phyloP scores from a whole-genome alignment of 2,113 vertebrate genomes.

The Dolichotis patagonum region DNA sequence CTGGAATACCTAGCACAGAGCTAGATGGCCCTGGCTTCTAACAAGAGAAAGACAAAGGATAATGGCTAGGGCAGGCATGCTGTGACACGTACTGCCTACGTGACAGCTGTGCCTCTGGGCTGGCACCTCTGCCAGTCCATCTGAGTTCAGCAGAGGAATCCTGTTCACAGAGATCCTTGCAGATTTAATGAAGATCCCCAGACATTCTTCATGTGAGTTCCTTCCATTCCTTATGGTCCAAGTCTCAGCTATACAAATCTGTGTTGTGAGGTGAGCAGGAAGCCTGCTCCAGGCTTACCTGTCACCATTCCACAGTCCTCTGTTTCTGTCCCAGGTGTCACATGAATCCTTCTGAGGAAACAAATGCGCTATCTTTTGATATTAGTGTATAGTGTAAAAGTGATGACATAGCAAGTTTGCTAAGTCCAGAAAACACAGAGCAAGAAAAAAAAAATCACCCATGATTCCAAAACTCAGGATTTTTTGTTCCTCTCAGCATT shows the following conservation, averaged over 20 bases:
- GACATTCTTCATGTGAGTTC: not conserved
- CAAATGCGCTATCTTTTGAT: not conserved
- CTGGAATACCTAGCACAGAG: not conserved
- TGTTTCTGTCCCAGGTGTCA: too few relatives aligned
- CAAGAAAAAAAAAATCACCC: not conserved
- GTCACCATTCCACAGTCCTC: not conserved
- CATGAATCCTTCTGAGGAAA: not conserved
- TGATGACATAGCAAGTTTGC: not conserved
- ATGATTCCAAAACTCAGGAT: not conserved
- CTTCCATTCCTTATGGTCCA: not conserved
- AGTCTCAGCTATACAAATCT: not conserved
- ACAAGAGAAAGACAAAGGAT: not conserved
- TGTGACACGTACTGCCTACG: rapidly evolving
- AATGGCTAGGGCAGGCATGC: rapidly evolving
- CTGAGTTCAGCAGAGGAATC: not conserved
- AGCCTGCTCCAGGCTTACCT: not conserved
- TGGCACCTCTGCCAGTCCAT: not conserved
- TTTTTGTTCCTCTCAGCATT: not conserved
- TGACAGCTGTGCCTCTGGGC: not conserved
- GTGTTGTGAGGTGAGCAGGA: not conserved
- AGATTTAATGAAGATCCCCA: not conserved
- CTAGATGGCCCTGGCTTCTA: not conserved
- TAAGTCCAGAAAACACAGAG: not conserved
- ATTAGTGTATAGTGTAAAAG: not conserved
- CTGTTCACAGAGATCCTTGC: rapidly evolving